A percentile compares a stretch with the other conserved stretches of the same genome.
Conservation (phyloP, 2,113 vertebrate species). For the Oreocharis arfaki region DNA sequence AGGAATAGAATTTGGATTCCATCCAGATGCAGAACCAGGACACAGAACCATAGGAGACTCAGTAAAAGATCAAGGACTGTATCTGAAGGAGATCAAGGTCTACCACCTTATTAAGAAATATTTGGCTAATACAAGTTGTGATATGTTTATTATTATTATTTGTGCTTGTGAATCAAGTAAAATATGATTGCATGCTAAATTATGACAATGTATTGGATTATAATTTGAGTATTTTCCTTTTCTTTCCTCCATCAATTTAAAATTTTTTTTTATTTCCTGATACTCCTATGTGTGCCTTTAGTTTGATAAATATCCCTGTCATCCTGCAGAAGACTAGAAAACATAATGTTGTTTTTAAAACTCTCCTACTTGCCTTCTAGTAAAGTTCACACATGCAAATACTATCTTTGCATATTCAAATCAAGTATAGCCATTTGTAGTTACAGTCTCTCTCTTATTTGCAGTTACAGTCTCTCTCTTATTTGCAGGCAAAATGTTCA, state of each 20-base stretch:
- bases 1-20: slow-evolving; percentile 57
- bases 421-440: slow-evolving; percentile 5
- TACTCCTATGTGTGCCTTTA: not conserved
- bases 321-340: not conserved
- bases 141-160: not conserved
- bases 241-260: not conserved
- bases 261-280: not conserved
- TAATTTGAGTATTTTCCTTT: not conserved
- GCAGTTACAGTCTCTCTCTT: not conserved
- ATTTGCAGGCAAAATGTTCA: not conserved
- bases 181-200: not conserved
- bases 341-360: not conserved
- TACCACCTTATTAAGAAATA: slow-evolving; percentile 57
- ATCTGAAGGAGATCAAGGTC: not conserved
- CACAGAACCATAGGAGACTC: slow-evolving; percentile 16
- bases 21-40: slow-evolving; percentile 33
- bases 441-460: not conserved
- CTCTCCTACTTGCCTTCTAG: not conserved
- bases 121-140: slow-evolving; percentile 17
- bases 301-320: not conserved
- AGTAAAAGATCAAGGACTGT: slow-evolving; percentile 41
- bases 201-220: not conserved
- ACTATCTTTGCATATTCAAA: slow-evolving; percentile 43
- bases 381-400: slow-evolving; percentile 6
- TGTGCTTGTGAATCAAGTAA: not conserved